Conservation (phyloP, 2,797 vertebrate genomes). For the Phalanger gymnotis region DNA sequence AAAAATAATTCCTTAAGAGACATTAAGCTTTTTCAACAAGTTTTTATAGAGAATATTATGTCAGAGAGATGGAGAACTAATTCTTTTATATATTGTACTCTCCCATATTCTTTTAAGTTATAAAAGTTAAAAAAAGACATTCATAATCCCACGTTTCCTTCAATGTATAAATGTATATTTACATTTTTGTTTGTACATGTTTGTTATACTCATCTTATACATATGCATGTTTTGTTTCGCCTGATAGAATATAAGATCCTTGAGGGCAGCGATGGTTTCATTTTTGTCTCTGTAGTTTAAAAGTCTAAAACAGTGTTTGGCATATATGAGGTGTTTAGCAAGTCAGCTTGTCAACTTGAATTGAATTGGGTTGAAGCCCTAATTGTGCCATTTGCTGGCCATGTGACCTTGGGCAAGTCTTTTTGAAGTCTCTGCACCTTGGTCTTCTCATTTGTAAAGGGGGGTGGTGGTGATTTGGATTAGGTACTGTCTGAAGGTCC, state of each 20-base stretch:
- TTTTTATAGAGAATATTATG: neutral
- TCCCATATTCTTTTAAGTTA: neutral
- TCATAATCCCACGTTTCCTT: neutral
- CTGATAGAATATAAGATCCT: neutral
- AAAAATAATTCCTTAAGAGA: neutral
- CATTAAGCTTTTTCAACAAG: neutral
- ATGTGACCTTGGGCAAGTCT: neutral
- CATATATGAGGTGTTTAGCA: neutral
- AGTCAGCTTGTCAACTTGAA: neutral
- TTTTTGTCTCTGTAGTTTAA: neutral
- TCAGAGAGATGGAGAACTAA: neutral
- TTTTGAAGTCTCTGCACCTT: neutral
- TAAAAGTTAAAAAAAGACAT: neutral
- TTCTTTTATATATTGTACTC: neutral
- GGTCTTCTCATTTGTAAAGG: neutral
- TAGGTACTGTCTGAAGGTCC: neutral
- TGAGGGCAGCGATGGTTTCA: neutral
- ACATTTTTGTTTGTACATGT: too few relatives aligned
- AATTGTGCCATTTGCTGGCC: neutral
- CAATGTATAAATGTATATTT: too few relatives aligned
- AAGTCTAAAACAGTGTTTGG: neutral
- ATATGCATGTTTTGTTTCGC: neutral
- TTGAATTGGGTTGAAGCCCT: neutral
- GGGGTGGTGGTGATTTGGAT: neutral
- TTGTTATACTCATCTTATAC: neutral